Evolutionary conservation across 92 coral and sea anemone genomes (phyloP).

Genomic region (Micromussa lordhowensis): DNA sequence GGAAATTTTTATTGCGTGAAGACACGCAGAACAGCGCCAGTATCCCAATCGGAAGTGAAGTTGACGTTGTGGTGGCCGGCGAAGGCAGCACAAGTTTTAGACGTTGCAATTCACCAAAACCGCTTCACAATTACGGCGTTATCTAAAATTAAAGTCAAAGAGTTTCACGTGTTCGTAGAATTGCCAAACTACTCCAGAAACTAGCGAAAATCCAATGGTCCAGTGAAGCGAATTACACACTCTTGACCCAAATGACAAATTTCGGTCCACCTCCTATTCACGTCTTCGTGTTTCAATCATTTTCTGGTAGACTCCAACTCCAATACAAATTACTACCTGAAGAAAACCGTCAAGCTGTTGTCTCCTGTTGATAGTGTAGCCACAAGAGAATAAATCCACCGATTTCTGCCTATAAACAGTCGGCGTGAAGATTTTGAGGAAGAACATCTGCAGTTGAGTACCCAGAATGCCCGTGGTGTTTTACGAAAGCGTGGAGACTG

Average conservation of each 20-base stretch:
- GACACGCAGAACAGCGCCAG: background rate
- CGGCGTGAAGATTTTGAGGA: background rate
- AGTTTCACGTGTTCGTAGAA: background rate
- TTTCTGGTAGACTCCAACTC: background rate
- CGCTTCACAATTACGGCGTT: conserved; percentile 9
- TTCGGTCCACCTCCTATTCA: conserved; percentile 33
- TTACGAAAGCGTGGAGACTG: background rate
- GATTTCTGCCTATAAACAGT: background rate
- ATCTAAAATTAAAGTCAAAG: background rate
- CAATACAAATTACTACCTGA: background rate
- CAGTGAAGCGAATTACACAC: conserved; percentile 43
- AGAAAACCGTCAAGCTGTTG: conserved; percentile 7
- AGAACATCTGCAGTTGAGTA: conserved; percentile 45
- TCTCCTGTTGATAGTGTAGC: conserved; percentile 30
- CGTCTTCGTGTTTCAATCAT: conserved; percentile 15
- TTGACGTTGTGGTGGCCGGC: conserved; percentile 11
- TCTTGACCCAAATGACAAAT: conserved; percentile 38
- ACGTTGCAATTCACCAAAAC: conserved; percentile 4
- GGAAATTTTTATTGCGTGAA: conserved; percentile 18
- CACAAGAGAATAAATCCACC: conserved; percentile 23
- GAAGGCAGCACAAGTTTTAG: conserved; percentile 15
- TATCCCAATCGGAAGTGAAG: conserved; percentile 18
- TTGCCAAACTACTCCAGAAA: conserved; percentile 17
- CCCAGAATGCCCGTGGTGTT: conserved; percentile 28
- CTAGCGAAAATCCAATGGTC: conserved; percentile 30